phyloP scores from a whole-genome alignment of 2,113 vertebrate species.

The Trogon surrucura region DNA sequence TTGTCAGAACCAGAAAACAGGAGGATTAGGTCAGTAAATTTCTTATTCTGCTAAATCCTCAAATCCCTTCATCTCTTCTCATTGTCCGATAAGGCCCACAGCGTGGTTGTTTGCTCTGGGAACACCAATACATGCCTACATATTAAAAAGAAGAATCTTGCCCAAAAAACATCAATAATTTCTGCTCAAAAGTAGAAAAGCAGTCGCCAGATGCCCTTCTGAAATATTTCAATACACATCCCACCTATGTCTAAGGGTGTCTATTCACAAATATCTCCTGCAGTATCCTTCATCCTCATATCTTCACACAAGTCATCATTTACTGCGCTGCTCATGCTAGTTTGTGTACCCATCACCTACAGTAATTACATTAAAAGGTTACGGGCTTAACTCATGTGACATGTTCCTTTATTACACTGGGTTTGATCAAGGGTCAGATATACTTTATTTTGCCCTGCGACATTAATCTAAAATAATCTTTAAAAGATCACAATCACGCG shows the following conservation, averaged over 20 bases:
- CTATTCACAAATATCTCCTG: neutral
- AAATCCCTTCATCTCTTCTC: slow-evolving; percentile 45
- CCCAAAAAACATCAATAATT: neutral
- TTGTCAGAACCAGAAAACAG: neutral
- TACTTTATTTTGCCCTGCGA: neutral
- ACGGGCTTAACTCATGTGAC: neutral
- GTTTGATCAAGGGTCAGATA: neutral
- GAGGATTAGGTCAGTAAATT: slow-evolving; percentile 29
- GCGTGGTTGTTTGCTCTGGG: neutral
- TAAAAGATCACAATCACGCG: neutral
- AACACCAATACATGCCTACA: fast-evolving
- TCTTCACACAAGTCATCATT: neutral
- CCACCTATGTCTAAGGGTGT: neutral
- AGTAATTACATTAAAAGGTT: slow-evolving; percentile 25
- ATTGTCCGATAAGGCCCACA: neutral
- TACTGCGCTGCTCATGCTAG: neutral
- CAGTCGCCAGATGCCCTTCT: neutral
- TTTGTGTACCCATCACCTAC: neutral
- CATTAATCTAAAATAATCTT: slow-evolving; percentile 31
- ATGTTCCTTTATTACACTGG: neutral
- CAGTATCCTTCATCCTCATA: neutral
- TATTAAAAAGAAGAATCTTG: neutral
- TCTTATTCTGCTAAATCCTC: slow-evolving; percentile 29
- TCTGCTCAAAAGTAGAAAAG: neutral
- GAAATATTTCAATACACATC: neutral